These are phyloP conservation scores for Drosophila insularis DNA, from an alignment of 1,140 invertebrate species.

Conservation along the genomic window DNA sequence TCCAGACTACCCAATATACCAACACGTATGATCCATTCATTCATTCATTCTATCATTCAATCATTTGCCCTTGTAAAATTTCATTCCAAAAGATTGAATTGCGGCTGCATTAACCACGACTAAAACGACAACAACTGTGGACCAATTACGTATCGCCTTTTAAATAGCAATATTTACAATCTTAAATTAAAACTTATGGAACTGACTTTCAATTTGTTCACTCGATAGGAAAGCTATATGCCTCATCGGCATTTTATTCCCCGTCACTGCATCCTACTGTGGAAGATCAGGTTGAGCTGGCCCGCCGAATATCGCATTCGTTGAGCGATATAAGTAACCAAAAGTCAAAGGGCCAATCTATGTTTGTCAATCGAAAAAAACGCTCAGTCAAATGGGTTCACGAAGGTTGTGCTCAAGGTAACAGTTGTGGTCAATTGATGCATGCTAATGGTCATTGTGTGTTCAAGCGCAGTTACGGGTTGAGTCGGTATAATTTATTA, in stretches of 20 bases:
- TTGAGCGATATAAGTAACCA: conserved; percentile 95
- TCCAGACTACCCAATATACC: conserved; percentile 17
- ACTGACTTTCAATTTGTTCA: conserved; percentile 47
- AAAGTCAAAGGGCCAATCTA: conserved; percentile 95
- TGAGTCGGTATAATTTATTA: background rate
- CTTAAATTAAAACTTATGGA: conserved; percentile 44
- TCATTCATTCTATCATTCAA: background rate
- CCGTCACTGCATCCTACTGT: conserved; percentile 94
- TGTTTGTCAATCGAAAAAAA: conserved; percentile 97
- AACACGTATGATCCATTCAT: background rate
- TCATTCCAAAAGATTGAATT: background rate
- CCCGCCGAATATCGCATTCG: conserved; percentile 94
- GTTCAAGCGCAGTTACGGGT: background rate
- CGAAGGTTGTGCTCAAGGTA: conserved; percentile 85
- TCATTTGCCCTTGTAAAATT: background rate
- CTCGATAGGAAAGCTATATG: conserved; percentile 92
- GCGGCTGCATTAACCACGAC: background rate
- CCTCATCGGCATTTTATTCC: conserved; percentile 96
- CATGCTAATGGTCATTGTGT: conserved; percentile 22
- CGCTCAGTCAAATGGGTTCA: conserved; percentile 97
- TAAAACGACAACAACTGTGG: background rate
- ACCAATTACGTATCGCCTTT: conserved; percentile 72
- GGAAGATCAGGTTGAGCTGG: conserved; percentile 96
- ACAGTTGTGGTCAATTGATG: conserved; percentile 34
- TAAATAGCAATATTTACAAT: background rate